phyloP scores from a whole-genome alignment of 2,888 invertebrate species.

The Ochropleura leucogaster region DNA sequence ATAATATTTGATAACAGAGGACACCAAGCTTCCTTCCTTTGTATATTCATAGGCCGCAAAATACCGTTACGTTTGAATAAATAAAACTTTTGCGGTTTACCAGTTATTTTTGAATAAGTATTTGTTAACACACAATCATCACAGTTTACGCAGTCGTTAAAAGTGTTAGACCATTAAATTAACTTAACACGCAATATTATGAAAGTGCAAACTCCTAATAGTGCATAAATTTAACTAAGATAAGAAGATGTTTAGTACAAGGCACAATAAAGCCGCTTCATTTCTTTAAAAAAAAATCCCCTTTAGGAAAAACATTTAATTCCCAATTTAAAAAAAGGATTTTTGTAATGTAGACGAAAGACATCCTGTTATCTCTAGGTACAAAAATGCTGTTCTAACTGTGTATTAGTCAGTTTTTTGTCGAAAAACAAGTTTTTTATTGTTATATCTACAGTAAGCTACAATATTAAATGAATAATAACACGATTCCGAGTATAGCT shows the following conservation, averaged over 20 bases:
- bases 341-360: constrained; percentile 15
- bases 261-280: not conserved
- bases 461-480: constrained; percentile 29
- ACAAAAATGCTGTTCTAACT: constrained; percentile 24
- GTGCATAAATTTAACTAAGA: constrained; percentile 1
- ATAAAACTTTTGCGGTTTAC: not conserved
- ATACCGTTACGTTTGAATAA: not conserved
- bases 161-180: constrained; percentile 8
- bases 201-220: constrained; percentile 30
- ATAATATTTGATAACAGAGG: not conserved
- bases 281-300: not conserved
- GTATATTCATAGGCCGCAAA: not conserved
- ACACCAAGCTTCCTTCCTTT: not conserved
- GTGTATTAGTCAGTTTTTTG: constrained; percentile 32
- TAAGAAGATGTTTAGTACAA: no score
- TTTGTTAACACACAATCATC: constrained; percentile 15
- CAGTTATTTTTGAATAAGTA: constrained; percentile 1
- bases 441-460: constrained; percentile 9
- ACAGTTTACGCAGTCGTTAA: constrained; percentile 4
- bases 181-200: constrained; percentile 7
- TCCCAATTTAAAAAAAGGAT: not conserved
- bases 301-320: not conserved
- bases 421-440: constrained; percentile 49
- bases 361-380: not conserved
- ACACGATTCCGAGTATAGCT: constrained; percentile 9